Evolutionary conservation across 2,113 vertebrate genomes (phyloP).

Genomic region (Urocolius indicus): DNA sequence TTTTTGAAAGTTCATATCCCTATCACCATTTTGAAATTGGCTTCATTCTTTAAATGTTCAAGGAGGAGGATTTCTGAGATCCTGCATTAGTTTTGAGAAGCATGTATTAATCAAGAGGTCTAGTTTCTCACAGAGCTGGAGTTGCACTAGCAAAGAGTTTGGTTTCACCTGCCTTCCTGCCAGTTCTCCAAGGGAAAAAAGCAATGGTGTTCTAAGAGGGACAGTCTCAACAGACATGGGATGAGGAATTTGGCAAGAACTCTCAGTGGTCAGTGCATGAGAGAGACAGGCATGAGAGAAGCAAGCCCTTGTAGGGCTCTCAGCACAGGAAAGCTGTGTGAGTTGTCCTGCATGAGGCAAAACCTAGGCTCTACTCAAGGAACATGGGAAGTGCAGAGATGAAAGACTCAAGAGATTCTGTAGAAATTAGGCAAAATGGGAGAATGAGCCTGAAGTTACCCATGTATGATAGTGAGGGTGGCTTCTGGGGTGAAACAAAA

Average conservation of each 20-base stretch:
- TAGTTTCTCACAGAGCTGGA: not conserved
- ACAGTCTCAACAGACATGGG: not conserved
- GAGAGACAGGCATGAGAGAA: not conserved
- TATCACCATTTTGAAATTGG: not conserved
- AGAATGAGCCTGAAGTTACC: not conserved
- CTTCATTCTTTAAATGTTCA: not conserved
- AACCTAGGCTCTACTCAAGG: not conserved
- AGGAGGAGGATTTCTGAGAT: not conserved
- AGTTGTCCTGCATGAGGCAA: rapidly evolving
- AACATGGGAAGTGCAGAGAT: not conserved
- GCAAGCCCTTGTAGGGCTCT: not conserved
- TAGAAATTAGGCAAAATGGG: not conserved
- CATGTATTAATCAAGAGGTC: not conserved
- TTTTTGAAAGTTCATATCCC: rapidly evolving
- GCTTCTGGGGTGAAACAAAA: not conserved
- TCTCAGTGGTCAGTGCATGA: not conserved
- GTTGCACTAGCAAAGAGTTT: not conserved
- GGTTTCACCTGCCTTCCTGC: not conserved
- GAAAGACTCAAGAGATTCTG: not conserved
- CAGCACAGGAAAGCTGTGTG: not conserved
- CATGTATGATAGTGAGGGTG: not conserved
- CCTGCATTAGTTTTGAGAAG: not conserved
- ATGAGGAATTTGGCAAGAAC: not conserved
- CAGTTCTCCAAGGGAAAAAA: not conserved
- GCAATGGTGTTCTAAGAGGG: rapidly evolving